A percentile compares a stretch with the other conserved stretches of the same genome.
These are phyloP conservation scores for Numida meleagris DNA, from an alignment of 2,113 vertebrate species.

Conservation along the genomic window DNA sequence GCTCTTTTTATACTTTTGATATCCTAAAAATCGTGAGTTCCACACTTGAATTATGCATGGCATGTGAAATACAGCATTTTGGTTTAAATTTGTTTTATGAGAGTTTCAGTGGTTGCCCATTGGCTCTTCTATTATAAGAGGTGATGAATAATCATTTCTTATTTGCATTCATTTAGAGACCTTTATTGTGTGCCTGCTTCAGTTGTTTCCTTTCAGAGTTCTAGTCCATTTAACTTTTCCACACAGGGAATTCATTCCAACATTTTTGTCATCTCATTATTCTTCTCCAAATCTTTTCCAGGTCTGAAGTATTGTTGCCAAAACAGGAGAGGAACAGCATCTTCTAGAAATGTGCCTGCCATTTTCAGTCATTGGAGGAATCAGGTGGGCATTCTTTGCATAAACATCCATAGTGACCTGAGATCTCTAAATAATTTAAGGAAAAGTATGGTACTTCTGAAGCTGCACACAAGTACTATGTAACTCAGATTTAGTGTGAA, in stretches of 20 bases:
- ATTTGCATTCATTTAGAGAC: slow-evolving; percentile 47
- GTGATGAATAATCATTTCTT: slow-evolving; percentile 47
- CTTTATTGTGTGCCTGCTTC: neutral
- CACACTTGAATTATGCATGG: slow-evolving; percentile 30
- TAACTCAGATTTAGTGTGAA: neutral
- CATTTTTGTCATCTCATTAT: neutral
- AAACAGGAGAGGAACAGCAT: neutral
- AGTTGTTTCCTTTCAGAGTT: slow-evolving; percentile 16
- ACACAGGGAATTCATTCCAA: neutral
- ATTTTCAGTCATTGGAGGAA: neutral
- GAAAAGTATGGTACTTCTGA: neutral
- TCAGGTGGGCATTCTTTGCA: neutral
- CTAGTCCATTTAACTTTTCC: slow-evolving; percentile 27
- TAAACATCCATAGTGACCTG: neutral
- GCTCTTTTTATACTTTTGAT: slow-evolving; percentile 9
- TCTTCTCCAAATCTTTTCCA: neutral
- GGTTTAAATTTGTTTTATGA: neutral
- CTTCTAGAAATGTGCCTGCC: neutral
- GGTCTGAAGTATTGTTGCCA: neutral
- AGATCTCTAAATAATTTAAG: neutral
- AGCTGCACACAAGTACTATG: neutral
- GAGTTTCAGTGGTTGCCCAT: slow-evolving; percentile 18
- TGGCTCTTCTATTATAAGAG: slow-evolving; percentile 1
- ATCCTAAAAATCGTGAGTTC: neutral
- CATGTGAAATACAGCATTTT: slow-evolving; percentile 8